Evolutionary conservation across 2,797 vertebrate genomes (phyloP), one percentile per base, ranked within the genome.

Genomic region (Eidolon dupreanum): DNA sequence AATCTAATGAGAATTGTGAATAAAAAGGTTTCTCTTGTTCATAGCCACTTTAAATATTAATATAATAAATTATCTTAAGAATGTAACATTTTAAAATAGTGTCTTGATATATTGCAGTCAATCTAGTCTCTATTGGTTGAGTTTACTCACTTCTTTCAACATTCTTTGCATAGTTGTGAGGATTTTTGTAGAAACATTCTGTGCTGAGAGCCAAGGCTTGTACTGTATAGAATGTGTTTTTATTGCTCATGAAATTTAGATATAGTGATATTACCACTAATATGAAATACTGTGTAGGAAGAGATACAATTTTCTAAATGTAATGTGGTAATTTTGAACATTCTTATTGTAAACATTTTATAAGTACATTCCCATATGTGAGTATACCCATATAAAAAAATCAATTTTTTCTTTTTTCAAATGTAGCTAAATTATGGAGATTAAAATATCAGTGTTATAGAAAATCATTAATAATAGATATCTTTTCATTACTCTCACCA

Each of bases 401-500:
- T 96, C 89, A 41, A 93, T 79, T 92, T 88, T 88, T 96, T 86
- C 70, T 84, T 96, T 96, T 89, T 88, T 96, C 68, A 88, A 94
- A 55, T 96, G 31, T 31, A 96, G 53, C 15, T 74, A 96, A 95
- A 90, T 97, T 92, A 94, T 75, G 73, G 73, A 96, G 74, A 97
- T 97, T 92, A 96, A 97, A 92, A 96, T 92, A 94, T 90, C 77
- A 74, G 33, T 84, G 88, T 82, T 96, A 96, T 65, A 94, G 71
- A 79, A 98, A 96, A 96, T 97, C 89, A 96, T 96, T 96, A 96
- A 97, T 93, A 97, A 96, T 96, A 96, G 84, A 88, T 97, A 94
- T 61, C 0, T 77, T 96, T 96, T 96, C 61, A 96, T 93, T 97
- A 95, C 59, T 36, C 75, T 96, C 59, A 92, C 88, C 85, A 88